Conservation (phyloP, 2,797 vertebrate genomes). For the Linurgus olivaceus region DNA sequence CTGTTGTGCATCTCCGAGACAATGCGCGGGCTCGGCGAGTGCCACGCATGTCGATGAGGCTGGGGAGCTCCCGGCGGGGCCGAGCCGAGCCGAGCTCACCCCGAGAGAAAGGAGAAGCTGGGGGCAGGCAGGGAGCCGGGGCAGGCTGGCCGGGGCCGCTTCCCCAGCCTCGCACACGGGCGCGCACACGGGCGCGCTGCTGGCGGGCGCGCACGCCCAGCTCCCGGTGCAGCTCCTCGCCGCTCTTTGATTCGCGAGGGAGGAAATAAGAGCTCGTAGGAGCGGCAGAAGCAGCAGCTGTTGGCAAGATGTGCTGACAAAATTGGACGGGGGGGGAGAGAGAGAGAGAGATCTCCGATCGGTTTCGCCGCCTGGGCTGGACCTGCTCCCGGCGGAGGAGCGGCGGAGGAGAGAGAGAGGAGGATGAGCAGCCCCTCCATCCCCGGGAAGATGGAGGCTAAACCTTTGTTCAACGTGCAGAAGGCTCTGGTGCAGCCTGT, state of each 20-base stretch:
- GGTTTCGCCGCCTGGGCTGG: background rate
- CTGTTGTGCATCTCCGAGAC: conserved; percentile 53
- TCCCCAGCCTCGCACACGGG: background rate
- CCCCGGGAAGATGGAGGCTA: conserved; percentile 80
- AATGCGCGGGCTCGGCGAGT: background rate
- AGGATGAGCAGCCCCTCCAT: conserved; percentile 54
- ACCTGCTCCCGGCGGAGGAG: background rate
- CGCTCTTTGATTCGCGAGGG: conserved; percentile 32
- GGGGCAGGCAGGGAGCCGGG: background rate
- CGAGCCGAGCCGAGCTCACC: background rate
- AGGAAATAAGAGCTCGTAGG: conserved; percentile 27
- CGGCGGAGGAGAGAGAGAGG: background rate
- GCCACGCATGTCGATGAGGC: conserved; percentile 40
- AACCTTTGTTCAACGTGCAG: conserved; percentile 84
- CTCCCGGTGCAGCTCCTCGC: conserved; percentile 19
- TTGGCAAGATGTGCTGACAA: conserved; percentile 24
- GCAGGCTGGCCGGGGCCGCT: background rate
- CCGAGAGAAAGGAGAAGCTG: background rate
- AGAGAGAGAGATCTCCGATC: background rate
- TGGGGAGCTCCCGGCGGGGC: background rate
- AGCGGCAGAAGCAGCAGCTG: conserved; percentile 19
- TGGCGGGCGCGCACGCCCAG: background rate
- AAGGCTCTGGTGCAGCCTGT: conserved; percentile 87
- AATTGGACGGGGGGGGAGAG: background rate
- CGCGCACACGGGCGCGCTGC: background rate